phyloP scores from a whole-genome alignment of 2,113 vertebrate species.

The Dryoscopus gambensis region DNA sequence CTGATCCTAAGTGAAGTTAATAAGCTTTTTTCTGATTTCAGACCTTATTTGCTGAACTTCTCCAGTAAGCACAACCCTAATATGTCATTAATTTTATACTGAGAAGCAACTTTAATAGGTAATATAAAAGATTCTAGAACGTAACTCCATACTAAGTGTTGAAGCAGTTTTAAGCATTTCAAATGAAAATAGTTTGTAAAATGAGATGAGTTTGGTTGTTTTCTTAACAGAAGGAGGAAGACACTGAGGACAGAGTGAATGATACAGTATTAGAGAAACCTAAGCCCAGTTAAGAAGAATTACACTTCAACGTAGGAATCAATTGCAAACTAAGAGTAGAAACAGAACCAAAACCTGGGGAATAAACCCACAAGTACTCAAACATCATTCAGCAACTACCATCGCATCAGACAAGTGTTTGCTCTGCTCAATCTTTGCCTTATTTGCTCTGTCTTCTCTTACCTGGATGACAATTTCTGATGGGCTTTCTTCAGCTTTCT shows the following conservation, averaged over 20 bases:
- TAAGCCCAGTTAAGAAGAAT: background rate
- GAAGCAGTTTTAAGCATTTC: background rate
- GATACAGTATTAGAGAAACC: background rate
- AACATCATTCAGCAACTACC: background rate
- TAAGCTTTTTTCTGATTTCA: background rate
- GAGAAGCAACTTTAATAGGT: background rate
- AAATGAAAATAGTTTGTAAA: background rate
- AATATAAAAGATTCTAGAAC: background rate
- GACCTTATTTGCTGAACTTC: background rate
- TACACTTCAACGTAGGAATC: background rate
- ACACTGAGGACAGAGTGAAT: background rate
- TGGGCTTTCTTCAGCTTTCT: conserved; percentile 78
- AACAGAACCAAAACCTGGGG: background rate
- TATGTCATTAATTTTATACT: background rate
- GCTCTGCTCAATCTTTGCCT: background rate
- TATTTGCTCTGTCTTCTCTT: conserved; percentile 27
- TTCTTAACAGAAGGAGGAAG: background rate
- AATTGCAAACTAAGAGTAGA: background rate
- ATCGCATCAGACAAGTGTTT: background rate
- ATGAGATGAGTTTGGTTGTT: background rate
- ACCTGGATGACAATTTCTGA: conserved; percentile 90
- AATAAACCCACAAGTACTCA: background rate
- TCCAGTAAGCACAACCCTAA: background rate
- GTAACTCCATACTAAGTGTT: background rate
- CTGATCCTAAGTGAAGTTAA: background rate